Evolutionary conservation across 2,113 vertebrate species (phyloP).

Genomic region (Takifugu flavidus): DNA sequence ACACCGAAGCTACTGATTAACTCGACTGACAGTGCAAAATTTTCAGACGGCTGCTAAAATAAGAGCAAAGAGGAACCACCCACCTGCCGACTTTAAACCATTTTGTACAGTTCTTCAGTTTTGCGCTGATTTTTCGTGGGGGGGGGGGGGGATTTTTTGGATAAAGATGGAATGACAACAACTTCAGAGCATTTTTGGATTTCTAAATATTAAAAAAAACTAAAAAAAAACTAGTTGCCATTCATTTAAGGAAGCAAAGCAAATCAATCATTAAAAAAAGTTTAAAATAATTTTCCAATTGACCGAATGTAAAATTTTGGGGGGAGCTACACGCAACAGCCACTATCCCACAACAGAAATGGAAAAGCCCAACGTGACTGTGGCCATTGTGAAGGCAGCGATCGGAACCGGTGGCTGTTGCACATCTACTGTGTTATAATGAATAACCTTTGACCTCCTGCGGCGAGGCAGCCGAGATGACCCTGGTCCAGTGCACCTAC

Average conservation of each 20-base stretch:
- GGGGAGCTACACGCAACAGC: constrained; percentile 48
- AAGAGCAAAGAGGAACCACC: constrained; percentile 45
- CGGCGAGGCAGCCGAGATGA: constrained; percentile 27
- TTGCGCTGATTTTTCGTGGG: neutral
- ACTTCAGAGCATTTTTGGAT: constrained; percentile 51
- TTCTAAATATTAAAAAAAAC: neutral
- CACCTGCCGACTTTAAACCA: constrained; percentile 27
- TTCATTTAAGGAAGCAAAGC: neutral
- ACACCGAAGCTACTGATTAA: constrained; percentile 41
- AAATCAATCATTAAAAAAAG: constrained; percentile 29
- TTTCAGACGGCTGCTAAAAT: constrained; percentile 52
- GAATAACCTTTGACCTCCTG: constrained; percentile 45
- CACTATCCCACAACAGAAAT: constrained; percentile 22
- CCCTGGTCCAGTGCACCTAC: constrained; percentile 67
- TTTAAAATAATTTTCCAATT: constrained; percentile 47
- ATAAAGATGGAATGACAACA: constrained; percentile 47
- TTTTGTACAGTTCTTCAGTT: constrained; percentile 42
- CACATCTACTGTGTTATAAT: constrained; percentile 37
- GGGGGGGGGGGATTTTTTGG: neutral
- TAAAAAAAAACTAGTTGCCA: constrained; percentile 2
- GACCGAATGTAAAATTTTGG: constrained; percentile 45
- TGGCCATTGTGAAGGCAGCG: constrained; percentile 53
- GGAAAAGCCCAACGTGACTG: constrained; percentile 33
- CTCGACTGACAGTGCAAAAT: constrained; percentile 61
- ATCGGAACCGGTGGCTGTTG: constrained; percentile 53